Evolutionary conservation across 1,140 invertebrate species (phyloP), one percentile per base, ranked within the genome.

Genomic region (Drosophila orena): DNA sequence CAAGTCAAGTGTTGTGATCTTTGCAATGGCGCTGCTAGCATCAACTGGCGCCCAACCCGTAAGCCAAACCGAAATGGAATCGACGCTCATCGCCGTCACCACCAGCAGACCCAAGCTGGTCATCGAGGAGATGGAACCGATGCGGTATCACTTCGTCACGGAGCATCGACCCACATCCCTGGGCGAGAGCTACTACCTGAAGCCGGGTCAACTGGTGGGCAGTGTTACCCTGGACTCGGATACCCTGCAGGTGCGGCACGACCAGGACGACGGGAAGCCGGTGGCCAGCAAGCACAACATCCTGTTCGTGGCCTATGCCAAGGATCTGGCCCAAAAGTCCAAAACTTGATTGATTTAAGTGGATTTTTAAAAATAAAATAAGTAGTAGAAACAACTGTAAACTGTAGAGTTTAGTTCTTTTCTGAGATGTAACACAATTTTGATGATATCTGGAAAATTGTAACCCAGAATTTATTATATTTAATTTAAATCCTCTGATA

Each of bases 211-310:
- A 27, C 4, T 81, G 55, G 58, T 91, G 2, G 89, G 84, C 5
- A 57, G 44, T 6, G 50, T 89, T 1, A 75, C 14, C 11, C 38
- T 91, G 35, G 77, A 75, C 11, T 91, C 88, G 20, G 60, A 61
- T 15, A 38, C 42, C 2, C 24, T 91, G 12, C 56, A 68, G 17
- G 77, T 91, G 20, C 47, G 62, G 4, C 71, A 73, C 15, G 73
- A 77, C 2, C 61, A 75, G 35, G 55, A 53, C 8, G 40, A n/a
- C 14, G 50, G 50, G 11, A 62, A 55, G 6, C 71, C 79, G 15
- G 53, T 89, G 11, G 60, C 49, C 64, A 88, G 64, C 53, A 84
- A 85, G 53, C 62, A 91, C 7, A 91, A 91, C 50, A 91, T 91
- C 10, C 73, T 91, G 0, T 91, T 79, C 34, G 80, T 91, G 34